Evolutionary conservation across 2,113 vertebrate genomes (phyloP), one percentile per base, ranked within the genome.

Genomic region (Pelmatolapia mariae): DNA sequence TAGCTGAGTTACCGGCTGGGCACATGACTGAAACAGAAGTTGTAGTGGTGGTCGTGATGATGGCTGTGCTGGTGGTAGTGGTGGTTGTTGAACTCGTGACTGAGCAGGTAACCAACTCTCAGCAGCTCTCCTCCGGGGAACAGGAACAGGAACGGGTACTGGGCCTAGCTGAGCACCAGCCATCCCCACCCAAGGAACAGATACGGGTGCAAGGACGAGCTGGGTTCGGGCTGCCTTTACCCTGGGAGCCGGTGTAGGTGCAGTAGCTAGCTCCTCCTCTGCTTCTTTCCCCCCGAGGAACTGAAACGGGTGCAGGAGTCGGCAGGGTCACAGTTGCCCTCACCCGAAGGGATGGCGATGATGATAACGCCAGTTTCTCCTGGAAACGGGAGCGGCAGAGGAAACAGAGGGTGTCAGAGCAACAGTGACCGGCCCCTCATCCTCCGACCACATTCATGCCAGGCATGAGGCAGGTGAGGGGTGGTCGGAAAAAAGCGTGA

Each of bases 271-370:
- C 56, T 59, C 56, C 26, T 29, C 26, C 26, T 29, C 26, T 29
- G 26, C 26, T 6, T 59, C 56, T 59, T 16, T 16, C 8, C 13
- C 26, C 13, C 26, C 5, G 3, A 59, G 56, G 24, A 29, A 59
- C 24, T 59, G 26, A 59, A 29, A 59, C 3, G 56, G 56, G 13
- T 29, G 1, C 24, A 16, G 56, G 56, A 59, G 24, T 59, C 1
- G 3, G 0, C 56, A 59, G 56, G 26, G 56, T 29, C 56, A 4
- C 56, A 59, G 13, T 9, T 59, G 56, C 24, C 24, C 56, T 29
- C 56, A 59, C 8, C 56, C 3, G 0, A 29, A 59, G 13, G 56
- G 9, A 59, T 0, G 6, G 56, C 13, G 3, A 5, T 16, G 13
- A 29, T 9, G 56, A 59, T 29, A 59, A 29, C 2, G 0, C 24